Evolutionary conservation across 2,797 vertebrate genomes (phyloP), one percentile per base, ranked within the genome.

Genomic region (Tragelaphus eurycerus): DNA sequence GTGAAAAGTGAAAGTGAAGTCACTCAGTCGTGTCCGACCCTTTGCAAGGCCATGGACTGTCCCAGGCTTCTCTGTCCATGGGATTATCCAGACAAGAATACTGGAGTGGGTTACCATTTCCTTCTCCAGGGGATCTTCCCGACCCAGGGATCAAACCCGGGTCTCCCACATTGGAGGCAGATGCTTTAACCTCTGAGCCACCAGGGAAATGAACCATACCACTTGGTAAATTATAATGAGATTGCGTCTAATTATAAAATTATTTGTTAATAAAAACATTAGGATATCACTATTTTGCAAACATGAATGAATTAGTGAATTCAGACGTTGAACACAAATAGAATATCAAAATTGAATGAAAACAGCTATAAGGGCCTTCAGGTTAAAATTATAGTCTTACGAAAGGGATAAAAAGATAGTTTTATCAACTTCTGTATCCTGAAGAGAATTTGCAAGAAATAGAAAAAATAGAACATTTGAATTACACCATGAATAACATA

Each of bases 371-470:
- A 38, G 31, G 55, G 76, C 29, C 59, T 88, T 82, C 31, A 57
- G 76, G 50, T 57, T 23, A 88, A 88, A 71, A 89, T 59, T 74
- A 59, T 31, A 50, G 31, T 50, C 52, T 59, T 74, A 62, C 25
- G 25, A 94, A 89, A 50, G 16, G 86, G 8, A 38, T 82, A 31
- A 71, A 64, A 87, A 46, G 31, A 38, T 46, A 87, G 11, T 93
- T 86, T 93, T 81, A 55, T 19, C 27, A 55, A 27, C 31, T 88
- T 89, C 31, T 89, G 43, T 60, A 57, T 38, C 31, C 76, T 50
- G 31, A 67, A 94, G 34, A 87, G 50, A 88, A 27, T 52, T 59
- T 89, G n/a, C 7, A 89, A 57, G 54, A 84, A 76, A 76, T 27
- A 74, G 46, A 76, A 74, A 62, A 82, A 84, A 46, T 16, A 86